Base-by-base conservation (phyloP, 2,113 vertebrate species). In the Smithornis capensis region DNA sequence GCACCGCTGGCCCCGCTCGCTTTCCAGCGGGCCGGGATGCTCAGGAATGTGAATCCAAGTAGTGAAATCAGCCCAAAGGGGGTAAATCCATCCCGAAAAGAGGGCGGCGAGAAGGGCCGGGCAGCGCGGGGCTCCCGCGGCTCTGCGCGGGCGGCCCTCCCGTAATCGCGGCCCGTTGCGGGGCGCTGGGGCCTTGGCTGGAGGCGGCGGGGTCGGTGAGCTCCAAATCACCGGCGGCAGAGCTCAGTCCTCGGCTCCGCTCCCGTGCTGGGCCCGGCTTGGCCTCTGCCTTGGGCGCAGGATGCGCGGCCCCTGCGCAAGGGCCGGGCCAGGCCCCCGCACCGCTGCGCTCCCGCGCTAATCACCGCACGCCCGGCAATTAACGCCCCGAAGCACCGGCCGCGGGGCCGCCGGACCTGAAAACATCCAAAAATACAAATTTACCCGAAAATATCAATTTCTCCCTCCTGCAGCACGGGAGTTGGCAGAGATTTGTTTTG, bases 61-160 rank as follows among this genome's bases (percentile, higher is more conserved):
- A 2, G 12, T 1, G 49, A 42, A 37, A 19, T 0, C 16, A 11
- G 33, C 71, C 47, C 52, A 14, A 19, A 2, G 4, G 3, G 8
- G 28, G 15, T 4, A 8, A 12, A 42, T 8, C 35, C 38, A 10
- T 6, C 14, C 64, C 40, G 5, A 50, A 6, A 19, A 24, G 25
- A 14, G 29, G 31, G 29, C 7, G 21, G 33, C 10, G 17, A 59
- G 76, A 15, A 28, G 38, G 28, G 25, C 69, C 29, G 16, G 42
- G 37, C 64, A 17, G 22, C 5, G 31, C 57, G 31, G 35, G 35
- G 42, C 14, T 4, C 19, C 60, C 5, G 31, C 22, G 27, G 16
- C 59, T 29, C 74, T 38, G 52, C 17, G 17, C 74, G 15, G 12
- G 35, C 50, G 19, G 33, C 45, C 33, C 35, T n/a, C 25, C 71